Evolutionary conservation across 2,888 invertebrate species (phyloP).

Genomic region (Baccha elongata): DNA sequence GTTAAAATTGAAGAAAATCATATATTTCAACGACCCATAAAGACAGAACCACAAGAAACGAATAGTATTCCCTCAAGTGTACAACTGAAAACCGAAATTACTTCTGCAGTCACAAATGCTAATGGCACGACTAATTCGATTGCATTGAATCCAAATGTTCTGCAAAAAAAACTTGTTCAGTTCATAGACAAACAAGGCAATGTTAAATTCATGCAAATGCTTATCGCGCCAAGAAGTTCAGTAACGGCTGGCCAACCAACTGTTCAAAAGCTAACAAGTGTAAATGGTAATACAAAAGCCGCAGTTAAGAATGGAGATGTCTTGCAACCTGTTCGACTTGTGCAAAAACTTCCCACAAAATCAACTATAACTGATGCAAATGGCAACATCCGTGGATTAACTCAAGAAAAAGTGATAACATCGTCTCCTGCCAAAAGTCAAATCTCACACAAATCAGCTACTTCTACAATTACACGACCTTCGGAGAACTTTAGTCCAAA

Average conservation of each 20-base stretch:
- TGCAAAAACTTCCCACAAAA: conserved; percentile 12
- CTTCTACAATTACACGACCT: not conserved
- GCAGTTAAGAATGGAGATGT: conserved; percentile 28
- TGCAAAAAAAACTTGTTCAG: conserved; percentile 77
- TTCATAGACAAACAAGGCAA: conserved; percentile 77
- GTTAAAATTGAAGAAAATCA: conserved; percentile 28
- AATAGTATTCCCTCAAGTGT: not conserved
- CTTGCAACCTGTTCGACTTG: conserved; percentile 3
- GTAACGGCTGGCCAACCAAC: not conserved
- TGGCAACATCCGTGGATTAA: not conserved
- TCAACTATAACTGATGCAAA: conserved; percentile 13
- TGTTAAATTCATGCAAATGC: conserved; percentile 77
- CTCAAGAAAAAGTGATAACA: conserved; percentile 1
- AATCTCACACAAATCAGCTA: not conserved
- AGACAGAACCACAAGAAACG: not conserved
- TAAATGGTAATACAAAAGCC: conserved; percentile 29
- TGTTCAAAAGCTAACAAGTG: conserved; percentile 5
- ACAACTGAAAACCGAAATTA: not conserved
- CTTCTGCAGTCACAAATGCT: not conserved
- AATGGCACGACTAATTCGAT: conserved; percentile 26
- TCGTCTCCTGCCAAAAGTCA: conserved; percentile 2
- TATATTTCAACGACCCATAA: conserved; percentile 40
- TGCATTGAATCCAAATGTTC: conserved; percentile 60
- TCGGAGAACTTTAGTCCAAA: conserved; percentile 12
- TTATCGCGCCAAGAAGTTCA: conserved; percentile 70